These are phyloP conservation scores for Candoia aspera DNA, from an alignment of 2,113 vertebrate species.

Conservation along the genomic window DNA sequence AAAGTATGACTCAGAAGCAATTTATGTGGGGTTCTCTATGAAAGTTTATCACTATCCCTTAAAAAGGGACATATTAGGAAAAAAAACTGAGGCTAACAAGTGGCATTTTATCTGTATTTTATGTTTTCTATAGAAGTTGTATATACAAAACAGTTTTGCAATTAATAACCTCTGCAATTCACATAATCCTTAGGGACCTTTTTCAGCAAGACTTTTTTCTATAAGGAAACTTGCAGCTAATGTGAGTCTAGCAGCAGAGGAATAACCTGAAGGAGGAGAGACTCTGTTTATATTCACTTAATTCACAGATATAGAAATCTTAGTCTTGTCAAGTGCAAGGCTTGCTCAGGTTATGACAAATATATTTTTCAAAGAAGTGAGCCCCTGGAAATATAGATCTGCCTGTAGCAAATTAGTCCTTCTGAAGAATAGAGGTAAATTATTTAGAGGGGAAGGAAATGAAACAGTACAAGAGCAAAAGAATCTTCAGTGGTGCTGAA, in stretches of 20 bases:
- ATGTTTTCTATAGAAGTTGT: not conserved
- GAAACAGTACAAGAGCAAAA: not conserved
- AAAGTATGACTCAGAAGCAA: not conserved
- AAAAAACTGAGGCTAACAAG: not conserved
- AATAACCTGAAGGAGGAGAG: not conserved
- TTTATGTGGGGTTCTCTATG: not conserved
- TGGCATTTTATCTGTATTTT: not conserved
- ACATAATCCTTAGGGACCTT: not conserved
- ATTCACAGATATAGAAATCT: not conserved
- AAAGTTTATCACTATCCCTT: constrained; percentile 25
- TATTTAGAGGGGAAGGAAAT: not conserved
- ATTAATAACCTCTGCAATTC: not conserved
- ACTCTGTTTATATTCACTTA: not conserved
- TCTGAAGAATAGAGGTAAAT: not conserved
- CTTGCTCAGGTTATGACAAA: not conserved
- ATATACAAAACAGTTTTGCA: not conserved
- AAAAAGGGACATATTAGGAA: not conserved
- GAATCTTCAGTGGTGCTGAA: not conserved
- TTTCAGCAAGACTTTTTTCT: not conserved
- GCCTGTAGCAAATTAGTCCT: not conserved
- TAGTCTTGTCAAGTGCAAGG: not conserved
- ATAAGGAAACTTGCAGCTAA: not conserved
- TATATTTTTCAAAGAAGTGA: not conserved
- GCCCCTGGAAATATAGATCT: not conserved
- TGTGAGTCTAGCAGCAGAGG: not conserved